A percentile compares a stretch with the other conserved stretches of the same genome.
Evolutionary conservation across 1,140 invertebrate genomes (phyloP).

Genomic region (Zeugodacus cucurbitae): DNA sequence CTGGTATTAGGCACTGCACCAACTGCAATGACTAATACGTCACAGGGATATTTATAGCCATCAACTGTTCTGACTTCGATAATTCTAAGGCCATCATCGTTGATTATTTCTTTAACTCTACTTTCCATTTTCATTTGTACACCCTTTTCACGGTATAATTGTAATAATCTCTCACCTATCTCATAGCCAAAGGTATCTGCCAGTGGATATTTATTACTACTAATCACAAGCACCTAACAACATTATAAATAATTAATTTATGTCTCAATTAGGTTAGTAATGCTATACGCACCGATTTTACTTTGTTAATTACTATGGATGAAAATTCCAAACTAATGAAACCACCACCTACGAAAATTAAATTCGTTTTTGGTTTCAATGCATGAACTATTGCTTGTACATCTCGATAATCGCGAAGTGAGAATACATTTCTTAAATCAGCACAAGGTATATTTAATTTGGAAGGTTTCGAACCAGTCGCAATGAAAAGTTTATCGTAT

Average conservation of each 20-base stretch:
- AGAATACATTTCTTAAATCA: conserved; percentile 79
- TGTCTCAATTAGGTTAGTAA: too few relatives aligned
- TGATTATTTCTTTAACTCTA: conserved; percentile 71
- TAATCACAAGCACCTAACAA: conserved; percentile 81
- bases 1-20: conserved; percentile 84
- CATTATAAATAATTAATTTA: neutral
- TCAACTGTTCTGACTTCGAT: conserved; percentile 76
- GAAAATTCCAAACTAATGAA: conserved; percentile 89
- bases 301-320: conserved; percentile 78
- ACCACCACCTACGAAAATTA: conserved; percentile 83
- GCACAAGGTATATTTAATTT: conserved; percentile 72
- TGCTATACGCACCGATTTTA: conserved; percentile 71
- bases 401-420: conserved; percentile 80
- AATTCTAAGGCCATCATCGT: conserved; percentile 69
- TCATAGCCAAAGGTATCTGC: conserved; percentile 75
- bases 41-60: conserved; percentile 76
- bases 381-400: conserved; percentile 72
- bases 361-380: conserved; percentile 70
- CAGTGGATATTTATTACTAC: conserved; percentile 79
- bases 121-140: conserved; percentile 78
- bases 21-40: conserved; percentile 85
- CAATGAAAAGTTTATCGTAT: conserved; percentile 83
- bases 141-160: conserved; percentile 75
- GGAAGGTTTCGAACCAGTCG: conserved; percentile 81
- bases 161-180: conserved; percentile 76